Percentiles rank a stretch among this genome's conserved stretches.
Evolutionary conservation across 2,888 invertebrate species (phyloP).

Genomic region (Drepanosiphum platanoidis): DNA sequence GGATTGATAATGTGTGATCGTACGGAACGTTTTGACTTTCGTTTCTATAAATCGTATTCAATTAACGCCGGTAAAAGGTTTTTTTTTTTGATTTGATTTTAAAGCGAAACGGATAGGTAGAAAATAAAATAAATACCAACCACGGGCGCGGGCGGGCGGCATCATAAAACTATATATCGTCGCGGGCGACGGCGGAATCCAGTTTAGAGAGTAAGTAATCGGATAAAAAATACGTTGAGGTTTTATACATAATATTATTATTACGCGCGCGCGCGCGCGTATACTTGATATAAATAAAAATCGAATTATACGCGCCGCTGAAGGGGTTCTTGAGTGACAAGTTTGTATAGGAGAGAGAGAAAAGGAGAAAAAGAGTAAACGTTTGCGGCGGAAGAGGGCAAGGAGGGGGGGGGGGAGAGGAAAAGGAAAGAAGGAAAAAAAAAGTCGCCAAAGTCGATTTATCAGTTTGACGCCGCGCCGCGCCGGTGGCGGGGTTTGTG

Average conservation of each 20-base stretch:
- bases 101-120: not conserved
- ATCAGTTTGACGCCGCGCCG: constrained; percentile 46
- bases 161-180: too few relatives aligned
- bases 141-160: not conserved
- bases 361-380: constrained; percentile 51
- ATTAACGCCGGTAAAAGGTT: constrained; percentile 28
- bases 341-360: constrained; percentile 33
- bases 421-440: not conserved
- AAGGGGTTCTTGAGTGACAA: constrained; percentile 59
- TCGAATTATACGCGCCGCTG: constrained; percentile 58
- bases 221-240: constrained; percentile 46
- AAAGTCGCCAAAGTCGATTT: constrained; percentile 57
- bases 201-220: constrained; percentile 55
- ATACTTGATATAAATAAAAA: constrained; percentile 56
- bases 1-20: too few relatives aligned
- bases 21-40: constrained; percentile 29
- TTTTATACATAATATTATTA: constrained; percentile 41
- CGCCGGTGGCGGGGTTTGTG: constrained; percentile 31
- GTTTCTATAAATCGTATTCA: constrained; percentile 34
- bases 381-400: not conserved
- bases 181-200: not conserved
- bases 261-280: not conserved
- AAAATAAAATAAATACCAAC: constrained; percentile 29
- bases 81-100: constrained; percentile 30
- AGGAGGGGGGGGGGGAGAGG: not conserved